These are phyloP conservation scores for Drosophila ochracea DNA, from an alignment of 2,888 invertebrate genomes.

Conservation along the genomic window DNA sequence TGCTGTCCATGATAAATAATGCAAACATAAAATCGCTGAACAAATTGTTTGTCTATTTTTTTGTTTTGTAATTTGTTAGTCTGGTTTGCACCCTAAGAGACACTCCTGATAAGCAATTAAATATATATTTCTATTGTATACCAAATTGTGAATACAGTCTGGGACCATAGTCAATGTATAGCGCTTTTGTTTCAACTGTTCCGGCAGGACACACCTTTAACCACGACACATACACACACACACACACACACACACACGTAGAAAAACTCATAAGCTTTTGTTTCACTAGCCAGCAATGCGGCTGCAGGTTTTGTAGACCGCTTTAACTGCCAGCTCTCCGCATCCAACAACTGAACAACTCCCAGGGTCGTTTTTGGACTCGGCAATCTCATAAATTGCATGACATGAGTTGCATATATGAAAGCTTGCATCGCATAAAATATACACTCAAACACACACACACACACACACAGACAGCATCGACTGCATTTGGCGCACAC, in stretches of 20 bases:
- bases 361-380: conserved; percentile 54
- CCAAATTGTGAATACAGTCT: conserved; percentile 50
- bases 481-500: conserved; percentile 40
- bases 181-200: conserved; percentile 35
- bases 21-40: conserved; percentile 26
- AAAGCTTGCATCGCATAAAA: conserved; percentile 57
- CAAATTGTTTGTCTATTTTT: conserved; percentile 24
- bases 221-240: conserved; percentile 16
- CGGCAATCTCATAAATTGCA: conserved; percentile 79
- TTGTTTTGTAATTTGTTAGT: conserved; percentile 10
- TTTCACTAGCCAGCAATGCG: conserved; percentile 73
- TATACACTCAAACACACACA: conserved; percentile 39
- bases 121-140: conserved; percentile 57
- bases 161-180: conserved; percentile 42
- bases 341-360: conserved; percentile 22
- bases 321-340: conserved; percentile 15
- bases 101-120: conserved; percentile 55
- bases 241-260: conserved; percentile 10
- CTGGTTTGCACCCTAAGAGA: conserved; percentile 15
- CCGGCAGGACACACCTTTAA: conserved; percentile 39
- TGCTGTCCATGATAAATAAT: conserved; percentile 49
- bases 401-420: conserved; percentile 76
- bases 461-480: conserved; percentile 16
- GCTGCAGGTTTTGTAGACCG: conserved; percentile 30
- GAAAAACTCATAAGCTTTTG: conserved; percentile 70